phyloP scores from a whole-genome alignment of 2,888 invertebrate genomes.

The Philopedon plagiatum region DNA sequence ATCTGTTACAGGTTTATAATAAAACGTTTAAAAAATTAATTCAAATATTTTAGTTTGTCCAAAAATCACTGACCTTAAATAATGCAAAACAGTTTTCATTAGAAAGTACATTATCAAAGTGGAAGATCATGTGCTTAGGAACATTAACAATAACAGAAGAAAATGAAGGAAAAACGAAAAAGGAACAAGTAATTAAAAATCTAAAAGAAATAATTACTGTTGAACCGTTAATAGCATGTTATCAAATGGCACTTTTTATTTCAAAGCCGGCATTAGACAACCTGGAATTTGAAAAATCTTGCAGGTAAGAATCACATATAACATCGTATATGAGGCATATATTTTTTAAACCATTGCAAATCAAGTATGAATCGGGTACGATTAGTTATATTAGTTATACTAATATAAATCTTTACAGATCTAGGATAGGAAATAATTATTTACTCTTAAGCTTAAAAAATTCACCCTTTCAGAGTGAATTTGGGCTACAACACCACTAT shows the following conservation, averaged over 20 bases:
- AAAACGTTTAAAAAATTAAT: not conserved
- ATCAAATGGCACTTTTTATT: slow-evolving; percentile 61
- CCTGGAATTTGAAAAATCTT: slow-evolving; percentile 73
- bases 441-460: too few species aligned
- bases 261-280: slow-evolving; percentile 70
- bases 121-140: slow-evolving; percentile 5
- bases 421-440: too few species aligned
- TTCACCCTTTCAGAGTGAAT: slow-evolving; percentile 68
- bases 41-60: not conserved
- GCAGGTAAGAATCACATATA: slow-evolving; percentile 57
- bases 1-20: not conserved
- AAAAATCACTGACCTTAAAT: not conserved
- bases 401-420: too few species aligned
- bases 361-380: too few species aligned
- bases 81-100: not conserved
- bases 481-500: slow-evolving; percentile 69
- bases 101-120: not conserved
- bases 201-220: slow-evolving; percentile 62
- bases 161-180: slow-evolving; percentile 21
- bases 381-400: too few species aligned
- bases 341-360: too few species aligned
- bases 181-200: slow-evolving; percentile 48
- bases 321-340: too few species aligned
- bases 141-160: slow-evolving; percentile 1
- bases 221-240: slow-evolving; percentile 64